These are phyloP conservation scores for Cynopterus sphinx DNA, from an alignment of 2,797 vertebrate species.

Conservation along the genomic window DNA sequence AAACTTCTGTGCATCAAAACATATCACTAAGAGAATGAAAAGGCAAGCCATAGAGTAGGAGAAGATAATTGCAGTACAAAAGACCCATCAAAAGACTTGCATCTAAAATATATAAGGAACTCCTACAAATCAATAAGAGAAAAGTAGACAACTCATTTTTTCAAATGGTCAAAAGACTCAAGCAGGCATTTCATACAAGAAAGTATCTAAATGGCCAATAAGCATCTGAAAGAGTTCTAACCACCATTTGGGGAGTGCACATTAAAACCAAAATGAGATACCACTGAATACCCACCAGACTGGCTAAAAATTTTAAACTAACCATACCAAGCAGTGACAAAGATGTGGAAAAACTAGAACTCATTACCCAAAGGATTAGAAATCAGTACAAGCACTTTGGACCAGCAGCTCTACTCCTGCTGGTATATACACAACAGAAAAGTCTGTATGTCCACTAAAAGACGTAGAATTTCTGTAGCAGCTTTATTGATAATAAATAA, in stretches of 20 bases:
- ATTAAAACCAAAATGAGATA: not conserved
- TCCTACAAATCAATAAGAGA: not conserved
- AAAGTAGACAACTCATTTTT: not conserved
- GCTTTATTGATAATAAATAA: not conserved
- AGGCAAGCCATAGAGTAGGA: not conserved
- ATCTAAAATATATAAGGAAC: not conserved
- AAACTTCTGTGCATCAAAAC: not conserved
- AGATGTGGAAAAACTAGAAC: conserved; percentile 8
- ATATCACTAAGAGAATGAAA: conserved; percentile 1
- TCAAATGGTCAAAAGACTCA: not conserved
- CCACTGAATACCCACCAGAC: not conserved
- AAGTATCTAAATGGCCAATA: not conserved
- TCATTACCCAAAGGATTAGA: not conserved
- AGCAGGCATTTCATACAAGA: not conserved
- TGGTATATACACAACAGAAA: not conserved
- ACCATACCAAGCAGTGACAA: not conserved
- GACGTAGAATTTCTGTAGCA: not conserved
- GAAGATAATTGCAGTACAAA: not conserved
- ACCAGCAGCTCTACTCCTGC: not conserved
- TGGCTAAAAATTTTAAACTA: not conserved
- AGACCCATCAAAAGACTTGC: not conserved
- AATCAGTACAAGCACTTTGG: not conserved
- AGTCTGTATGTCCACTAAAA: not conserved
- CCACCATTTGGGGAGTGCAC: not conserved
- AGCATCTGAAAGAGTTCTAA: not conserved